Conservation (phyloP, 2,113 vertebrate genomes). For the Geothlypis trichas region DNA sequence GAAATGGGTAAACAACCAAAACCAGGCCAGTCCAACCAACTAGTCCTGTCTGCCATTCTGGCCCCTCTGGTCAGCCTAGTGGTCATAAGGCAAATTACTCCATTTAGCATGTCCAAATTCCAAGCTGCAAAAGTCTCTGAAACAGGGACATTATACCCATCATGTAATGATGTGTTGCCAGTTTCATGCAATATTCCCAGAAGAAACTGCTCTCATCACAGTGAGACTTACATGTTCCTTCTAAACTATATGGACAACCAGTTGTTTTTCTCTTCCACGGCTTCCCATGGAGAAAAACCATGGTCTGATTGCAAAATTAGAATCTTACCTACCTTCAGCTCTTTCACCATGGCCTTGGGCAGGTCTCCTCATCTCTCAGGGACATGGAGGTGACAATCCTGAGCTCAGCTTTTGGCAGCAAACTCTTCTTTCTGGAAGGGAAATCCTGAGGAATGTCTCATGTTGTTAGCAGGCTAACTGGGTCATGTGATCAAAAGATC, state of each 20-base stretch:
- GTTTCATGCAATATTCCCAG: neutral
- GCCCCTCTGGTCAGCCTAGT: neutral
- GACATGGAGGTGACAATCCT: neutral
- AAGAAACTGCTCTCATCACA: neutral
- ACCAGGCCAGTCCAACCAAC: neutral
- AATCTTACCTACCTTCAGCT: neutral
- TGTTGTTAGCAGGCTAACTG: neutral
- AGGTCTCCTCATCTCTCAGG: neutral
- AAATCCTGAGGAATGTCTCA: neutral
- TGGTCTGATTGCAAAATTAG: neutral
- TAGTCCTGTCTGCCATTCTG: neutral
- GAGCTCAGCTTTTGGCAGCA: neutral
- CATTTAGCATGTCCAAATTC: accelerated
- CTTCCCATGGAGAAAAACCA: neutral
- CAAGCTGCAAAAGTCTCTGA: neutral
- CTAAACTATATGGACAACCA: neutral
- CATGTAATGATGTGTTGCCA: neutral
- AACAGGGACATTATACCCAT: neutral
- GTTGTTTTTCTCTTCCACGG: neutral
- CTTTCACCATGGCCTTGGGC: neutral
- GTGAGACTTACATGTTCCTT: neutral
- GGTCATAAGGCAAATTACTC: neutral
- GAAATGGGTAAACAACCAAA: neutral
- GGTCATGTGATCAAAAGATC: neutral
- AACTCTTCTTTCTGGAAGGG: neutral